phyloP scores from a whole-genome alignment of 2,888 invertebrate species.

The Clanis bilineata region DNA sequence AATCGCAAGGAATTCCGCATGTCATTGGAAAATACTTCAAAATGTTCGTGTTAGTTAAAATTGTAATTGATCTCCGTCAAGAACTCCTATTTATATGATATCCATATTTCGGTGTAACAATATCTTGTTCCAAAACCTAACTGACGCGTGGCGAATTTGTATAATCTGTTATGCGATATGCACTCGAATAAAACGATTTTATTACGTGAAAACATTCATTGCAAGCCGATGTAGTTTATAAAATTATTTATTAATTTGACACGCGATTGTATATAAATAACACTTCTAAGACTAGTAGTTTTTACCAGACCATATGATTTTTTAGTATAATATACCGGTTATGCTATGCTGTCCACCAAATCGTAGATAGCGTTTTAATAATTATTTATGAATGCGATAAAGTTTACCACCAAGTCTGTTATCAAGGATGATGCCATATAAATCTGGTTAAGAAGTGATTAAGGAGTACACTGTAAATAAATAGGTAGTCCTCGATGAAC shows the following conservation, averaged over 20 bases:
- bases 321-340: too few species aligned
- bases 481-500: too few species aligned
- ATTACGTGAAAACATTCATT: neutral
- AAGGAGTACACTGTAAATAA: too few species aligned
- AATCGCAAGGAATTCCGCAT: constrained; percentile 12
- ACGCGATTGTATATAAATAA: neutral
- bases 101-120: constrained; percentile 3
- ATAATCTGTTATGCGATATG: neutral
- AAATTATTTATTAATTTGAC: neutral
- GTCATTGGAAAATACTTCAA: constrained; percentile 9
- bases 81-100: constrained; percentile 13
- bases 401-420: too few species aligned
- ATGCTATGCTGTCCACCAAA: too few species aligned
- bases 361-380: too few species aligned
- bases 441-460: too few species aligned
- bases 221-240: neutral
- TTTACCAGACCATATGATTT: too few species aligned
- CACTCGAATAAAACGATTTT: neutral
- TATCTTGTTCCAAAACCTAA: constrained; percentile 1
- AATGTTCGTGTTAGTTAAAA: constrained; percentile 1
- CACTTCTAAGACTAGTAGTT: neutral
- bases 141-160: constrained; percentile 2
- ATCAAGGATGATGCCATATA: too few species aligned
- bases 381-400: too few species aligned
- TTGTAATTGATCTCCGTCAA: neutral